Evolutionary conservation across 2,797 vertebrate genomes (phyloP).

Genomic region (Clarias fuscus): DNA sequence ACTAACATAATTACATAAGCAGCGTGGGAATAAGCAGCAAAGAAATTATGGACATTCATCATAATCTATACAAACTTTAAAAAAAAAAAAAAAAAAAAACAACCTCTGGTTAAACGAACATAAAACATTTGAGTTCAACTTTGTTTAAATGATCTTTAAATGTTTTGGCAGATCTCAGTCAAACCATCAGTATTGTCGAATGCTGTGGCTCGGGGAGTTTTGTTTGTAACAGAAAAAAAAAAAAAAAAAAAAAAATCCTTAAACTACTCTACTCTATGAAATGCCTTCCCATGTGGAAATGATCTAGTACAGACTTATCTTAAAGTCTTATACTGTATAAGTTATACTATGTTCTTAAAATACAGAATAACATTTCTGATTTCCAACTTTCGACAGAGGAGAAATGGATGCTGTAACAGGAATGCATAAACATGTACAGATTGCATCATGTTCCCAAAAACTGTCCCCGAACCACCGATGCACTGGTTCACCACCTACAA

Average conservation of each 20-base stretch:
- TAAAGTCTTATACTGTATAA: background rate
- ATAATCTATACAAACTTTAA: background rate
- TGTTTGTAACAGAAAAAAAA: background rate
- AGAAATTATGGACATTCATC: background rate
- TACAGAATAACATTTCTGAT: background rate
- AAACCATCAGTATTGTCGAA: background rate
- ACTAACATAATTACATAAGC: background rate
- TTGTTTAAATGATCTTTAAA: background rate
- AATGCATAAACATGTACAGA: background rate
- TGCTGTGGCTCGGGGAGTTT: background rate
- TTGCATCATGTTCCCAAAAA: background rate
- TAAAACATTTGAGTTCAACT: background rate
- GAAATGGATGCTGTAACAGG: background rate
- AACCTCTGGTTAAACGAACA: background rate
- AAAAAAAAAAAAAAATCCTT: background rate
- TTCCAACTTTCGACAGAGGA: background rate
- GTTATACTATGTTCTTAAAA: background rate
- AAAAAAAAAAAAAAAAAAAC: background rate
- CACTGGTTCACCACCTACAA: conserved; percentile 9
- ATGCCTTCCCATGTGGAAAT: background rate
- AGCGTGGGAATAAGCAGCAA: background rate
- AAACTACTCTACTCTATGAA: background rate
- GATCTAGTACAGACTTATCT: too few relatives aligned
- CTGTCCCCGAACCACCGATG: background rate
- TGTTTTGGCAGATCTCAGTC: background rate